Conservation (phyloP, 2,797 vertebrate genomes). For the Helostoma temminkii region DNA sequence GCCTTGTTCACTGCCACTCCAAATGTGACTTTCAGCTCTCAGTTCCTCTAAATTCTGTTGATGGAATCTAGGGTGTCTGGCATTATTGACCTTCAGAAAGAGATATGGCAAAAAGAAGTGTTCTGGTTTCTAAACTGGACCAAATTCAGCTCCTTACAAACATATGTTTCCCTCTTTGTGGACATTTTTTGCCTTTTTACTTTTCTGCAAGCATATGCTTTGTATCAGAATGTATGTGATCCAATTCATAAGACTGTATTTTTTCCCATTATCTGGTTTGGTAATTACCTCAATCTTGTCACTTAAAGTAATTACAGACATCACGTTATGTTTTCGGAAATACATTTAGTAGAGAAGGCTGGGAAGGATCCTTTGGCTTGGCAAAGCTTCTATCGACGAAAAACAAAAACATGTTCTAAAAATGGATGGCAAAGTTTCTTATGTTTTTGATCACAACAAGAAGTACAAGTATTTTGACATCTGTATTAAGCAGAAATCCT, state of each 20-base stretch:
- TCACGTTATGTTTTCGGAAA: conserved; percentile 60
- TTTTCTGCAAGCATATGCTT: conserved; percentile 59
- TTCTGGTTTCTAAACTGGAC: conserved; percentile 40
- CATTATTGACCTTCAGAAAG: conserved; percentile 37
- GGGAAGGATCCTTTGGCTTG: conserved; percentile 46
- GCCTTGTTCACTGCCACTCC: conserved; percentile 32
- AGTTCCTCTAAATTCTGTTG: conserved; percentile 13
- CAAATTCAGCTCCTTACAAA: conserved; percentile 36
- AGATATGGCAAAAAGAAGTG: conserved; percentile 30
- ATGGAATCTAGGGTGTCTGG: conserved; percentile 20
- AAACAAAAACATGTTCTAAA: conserved; percentile 63
- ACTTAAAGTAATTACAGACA: conserved; percentile 67
- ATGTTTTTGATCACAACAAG: conserved; percentile 68
- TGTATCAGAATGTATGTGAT: conserved; percentile 51
- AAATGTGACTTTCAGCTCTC: conserved; percentile 43
- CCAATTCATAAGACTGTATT: conserved; percentile 56
- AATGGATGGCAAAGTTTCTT: conserved; percentile 50
- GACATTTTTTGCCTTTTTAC: conserved; percentile 38
- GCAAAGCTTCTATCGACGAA: conserved; percentile 43
- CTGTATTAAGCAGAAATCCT: conserved; percentile 65
- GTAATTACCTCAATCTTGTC: conserved; percentile 72
- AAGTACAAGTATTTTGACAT: conserved; percentile 64
- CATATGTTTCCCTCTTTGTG: conserved; percentile 51
- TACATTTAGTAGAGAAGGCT: conserved; percentile 45
- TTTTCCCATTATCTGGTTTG: conserved; percentile 68